A percentile compares a stretch with the other conserved stretches of the same genome.
These are phyloP conservation scores for Myzus persicae DNA, from an alignment of 1,140 invertebrate species.

Conservation along the genomic window DNA sequence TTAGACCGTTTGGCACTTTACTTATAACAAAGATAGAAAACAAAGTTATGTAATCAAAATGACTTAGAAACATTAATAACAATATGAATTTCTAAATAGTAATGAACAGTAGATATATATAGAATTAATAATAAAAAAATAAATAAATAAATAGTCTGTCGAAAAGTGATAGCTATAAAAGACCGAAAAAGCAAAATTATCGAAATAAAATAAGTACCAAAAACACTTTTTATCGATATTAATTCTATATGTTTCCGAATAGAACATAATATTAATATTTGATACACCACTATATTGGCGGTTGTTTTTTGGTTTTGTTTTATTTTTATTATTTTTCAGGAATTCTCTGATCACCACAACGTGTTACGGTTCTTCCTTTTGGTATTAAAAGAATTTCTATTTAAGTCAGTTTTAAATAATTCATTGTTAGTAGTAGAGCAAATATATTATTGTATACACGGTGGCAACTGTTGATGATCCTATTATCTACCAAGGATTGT, in stretches of 20 bases:
- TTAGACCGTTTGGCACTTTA: neutral
- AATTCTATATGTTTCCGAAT: neutral
- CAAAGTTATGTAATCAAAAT: neutral
- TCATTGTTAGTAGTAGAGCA: neutral
- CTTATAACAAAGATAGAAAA: neutral
- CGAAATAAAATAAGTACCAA: too few relatives aligned
- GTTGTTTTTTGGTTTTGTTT: too few relatives aligned
- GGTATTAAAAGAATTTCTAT: neutral
- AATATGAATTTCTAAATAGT: too few relatives aligned
- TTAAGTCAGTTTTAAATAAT: neutral
- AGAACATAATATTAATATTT: neutral
- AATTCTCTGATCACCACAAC: neutral
- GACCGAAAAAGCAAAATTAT: too few relatives aligned
- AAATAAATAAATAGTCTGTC: too few relatives aligned
- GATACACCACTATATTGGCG: too few relatives aligned
- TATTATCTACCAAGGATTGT: neutral
- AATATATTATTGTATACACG: neutral
- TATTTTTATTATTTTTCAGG: neutral
- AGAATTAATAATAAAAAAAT: too few relatives aligned
- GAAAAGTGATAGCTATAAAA: too few relatives aligned
- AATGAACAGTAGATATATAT: too few relatives aligned
- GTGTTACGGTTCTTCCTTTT: neutral
- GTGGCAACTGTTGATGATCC: neutral
- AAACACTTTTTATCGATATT: too few relatives aligned
- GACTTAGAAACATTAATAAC: neutral